Conservation (phyloP, 1,140 invertebrate species). For the Zaprionus capensis region DNA sequence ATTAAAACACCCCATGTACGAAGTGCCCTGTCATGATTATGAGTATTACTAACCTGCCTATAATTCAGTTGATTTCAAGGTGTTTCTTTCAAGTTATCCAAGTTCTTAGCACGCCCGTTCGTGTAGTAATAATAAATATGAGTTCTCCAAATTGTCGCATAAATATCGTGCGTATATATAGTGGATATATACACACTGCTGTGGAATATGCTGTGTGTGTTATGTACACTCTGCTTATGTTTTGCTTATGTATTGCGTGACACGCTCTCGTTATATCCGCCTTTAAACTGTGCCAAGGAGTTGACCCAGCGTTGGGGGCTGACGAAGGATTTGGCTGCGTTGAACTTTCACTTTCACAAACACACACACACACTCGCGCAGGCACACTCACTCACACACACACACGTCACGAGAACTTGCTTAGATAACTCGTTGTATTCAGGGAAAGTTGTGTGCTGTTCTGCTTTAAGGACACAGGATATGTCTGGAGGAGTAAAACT, state of each 20-base stretch:
- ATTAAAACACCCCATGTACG: no score
- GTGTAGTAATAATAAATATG: constrained; percentile 56
- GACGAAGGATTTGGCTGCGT: constrained; percentile 40
- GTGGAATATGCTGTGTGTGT: constrained; percentile 27
- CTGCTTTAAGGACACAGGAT: constrained; percentile 30
- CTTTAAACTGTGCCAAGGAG: constrained; percentile 40
- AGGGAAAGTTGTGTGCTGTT: constrained; percentile 17
- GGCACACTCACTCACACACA: constrained; percentile 20
- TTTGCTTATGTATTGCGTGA: constrained; percentile 56
- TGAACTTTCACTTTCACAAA: constrained; percentile 70
- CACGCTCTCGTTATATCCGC: constrained; percentile 47
- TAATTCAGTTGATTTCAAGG: constrained; percentile 49
- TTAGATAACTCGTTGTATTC: constrained; percentile 62
- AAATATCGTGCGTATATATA: constrained; percentile 63
- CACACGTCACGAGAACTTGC: constrained; percentile 14
- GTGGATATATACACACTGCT: constrained; percentile 29
- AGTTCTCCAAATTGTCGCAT: constrained; percentile 66
- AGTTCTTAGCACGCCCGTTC: constrained; percentile 29
- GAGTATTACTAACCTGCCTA: constrained; percentile 53
- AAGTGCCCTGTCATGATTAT: constrained; percentile 2
- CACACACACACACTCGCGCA: constrained; percentile 16
- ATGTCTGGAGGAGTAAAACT: constrained; percentile 26
- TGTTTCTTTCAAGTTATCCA: constrained; percentile 35
- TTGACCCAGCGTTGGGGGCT: constrained; percentile 52
- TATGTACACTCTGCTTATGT: constrained; percentile 14